Evolutionary conservation across 2,888 invertebrate genomes (phyloP), one percentile per base, ranked within the genome.

Genomic region (Aphodius granarius): DNA sequence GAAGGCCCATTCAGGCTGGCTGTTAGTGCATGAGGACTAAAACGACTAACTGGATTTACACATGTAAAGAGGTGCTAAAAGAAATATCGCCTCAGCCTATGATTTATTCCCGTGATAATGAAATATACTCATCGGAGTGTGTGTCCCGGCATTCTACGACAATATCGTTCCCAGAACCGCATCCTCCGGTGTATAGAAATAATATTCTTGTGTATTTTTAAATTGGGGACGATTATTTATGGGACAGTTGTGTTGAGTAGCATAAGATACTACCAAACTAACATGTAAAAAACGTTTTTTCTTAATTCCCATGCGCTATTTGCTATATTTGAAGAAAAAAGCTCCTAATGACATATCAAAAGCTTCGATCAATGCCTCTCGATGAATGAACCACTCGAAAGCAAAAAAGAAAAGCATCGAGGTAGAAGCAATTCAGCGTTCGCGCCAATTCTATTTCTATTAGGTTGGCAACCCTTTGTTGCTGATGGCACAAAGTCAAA

Each of bases 31-130:
- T 16, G 16, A 13, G 15, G 68, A 22, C 20, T 21, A 68, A 20
- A 20, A 20, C 18, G 68, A 68, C 65, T 65, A 71, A 75, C 68
- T 66, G 72, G 66, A 75, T 75, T 72, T 75, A 76, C 76, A 74
- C 74, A 71, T 73, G 76, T 76, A 74, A 74, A 65, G 76, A 76
- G 21, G 74, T 74, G 76, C 71, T 76, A 74, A 76, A 74, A 76
- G 73, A 71, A 74, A 63, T 76, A 76, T 68, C 64, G 66, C 65
- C 63, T 74, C 71, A 66, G 43, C 72, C 66, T 70, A 73, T 76
- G 76, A 76, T 76, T 76, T 76, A 76, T 76, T 65, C 63, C 68
- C 65, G 75, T 72, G 75, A 75, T 75, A 75, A 75, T 75, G 75
- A 75, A 75, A 75, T 75, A 75, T 66, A 75, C 75, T 72, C 75